Conservation (phyloP, 2,113 vertebrate genomes). For the Hucho hucho region DNA sequence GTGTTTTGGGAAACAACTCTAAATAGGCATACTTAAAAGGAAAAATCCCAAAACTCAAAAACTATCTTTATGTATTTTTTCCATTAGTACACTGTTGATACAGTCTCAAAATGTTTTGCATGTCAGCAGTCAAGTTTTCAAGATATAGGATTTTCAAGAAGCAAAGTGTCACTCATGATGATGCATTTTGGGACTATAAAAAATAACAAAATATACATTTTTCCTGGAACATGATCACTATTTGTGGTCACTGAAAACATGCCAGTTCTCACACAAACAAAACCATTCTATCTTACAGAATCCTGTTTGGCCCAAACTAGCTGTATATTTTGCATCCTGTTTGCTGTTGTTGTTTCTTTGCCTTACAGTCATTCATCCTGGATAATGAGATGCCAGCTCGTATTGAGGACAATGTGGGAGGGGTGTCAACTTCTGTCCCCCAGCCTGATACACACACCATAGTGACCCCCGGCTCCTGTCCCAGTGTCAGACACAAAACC, state of each 20-base stretch:
- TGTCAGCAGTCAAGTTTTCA: too few species aligned
- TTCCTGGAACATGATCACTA: conserved; percentile 16
- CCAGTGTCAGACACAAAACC: conserved; percentile 29
- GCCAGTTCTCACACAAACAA: conserved; percentile 44
- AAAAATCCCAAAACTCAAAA: too few species aligned
- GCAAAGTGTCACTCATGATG: too few species aligned
- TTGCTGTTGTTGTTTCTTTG: conserved; percentile 31
- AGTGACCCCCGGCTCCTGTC: conserved; percentile 30
- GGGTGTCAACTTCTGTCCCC: background rate
- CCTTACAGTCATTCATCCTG: conserved; percentile 10
- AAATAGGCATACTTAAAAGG: too few species aligned
- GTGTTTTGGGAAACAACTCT: conserved; percentile 2
- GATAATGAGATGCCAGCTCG: background rate
- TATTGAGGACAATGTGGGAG: background rate
- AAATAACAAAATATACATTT: too few species aligned
- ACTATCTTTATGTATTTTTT: too few species aligned
- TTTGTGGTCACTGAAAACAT: background rate
- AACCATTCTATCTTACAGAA: conserved; percentile 37
- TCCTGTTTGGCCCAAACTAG: conserved; percentile 27
- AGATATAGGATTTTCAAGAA: too few species aligned
- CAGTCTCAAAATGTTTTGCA: too few species aligned
- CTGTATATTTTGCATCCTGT: conserved; percentile 44
- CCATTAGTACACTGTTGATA: too few species aligned
- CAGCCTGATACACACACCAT: background rate
- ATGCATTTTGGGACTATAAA: conserved; percentile 23